These are phyloP conservation scores for Microplitis mediator DNA, from an alignment of 1,140 invertebrate species.

Conservation along the genomic window DNA sequence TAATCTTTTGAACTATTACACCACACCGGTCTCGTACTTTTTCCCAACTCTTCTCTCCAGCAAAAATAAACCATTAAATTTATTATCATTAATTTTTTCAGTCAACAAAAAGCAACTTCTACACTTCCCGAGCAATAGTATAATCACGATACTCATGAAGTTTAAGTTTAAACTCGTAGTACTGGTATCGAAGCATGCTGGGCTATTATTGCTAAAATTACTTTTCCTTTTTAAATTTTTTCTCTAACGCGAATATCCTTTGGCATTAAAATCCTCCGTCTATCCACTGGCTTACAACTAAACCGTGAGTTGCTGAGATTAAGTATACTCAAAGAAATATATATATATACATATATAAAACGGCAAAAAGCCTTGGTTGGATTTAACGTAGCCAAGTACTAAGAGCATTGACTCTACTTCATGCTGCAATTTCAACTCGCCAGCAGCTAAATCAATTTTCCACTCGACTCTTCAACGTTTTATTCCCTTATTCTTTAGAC, in stretches of 20 bases:
- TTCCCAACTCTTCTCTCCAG: no score
- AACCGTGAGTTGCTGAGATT: no score
- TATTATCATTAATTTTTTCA: no score
- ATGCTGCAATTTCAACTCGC: slow-evolving; percentile 17
- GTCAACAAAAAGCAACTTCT: not conserved
- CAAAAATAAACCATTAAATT: no score
- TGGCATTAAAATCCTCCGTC: no score
- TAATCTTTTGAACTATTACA: slow-evolving; percentile 5
- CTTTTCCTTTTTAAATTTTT: slow-evolving; percentile 9
- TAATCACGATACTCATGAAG: not conserved
- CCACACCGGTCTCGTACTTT: not conserved
- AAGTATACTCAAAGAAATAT: not conserved
- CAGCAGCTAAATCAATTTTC: slow-evolving; percentile 26
- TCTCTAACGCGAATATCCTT: not conserved
- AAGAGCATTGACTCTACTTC: slow-evolving; percentile 20
- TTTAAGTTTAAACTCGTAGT: not conserved
- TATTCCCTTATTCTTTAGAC: not conserved
- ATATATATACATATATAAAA: not conserved
- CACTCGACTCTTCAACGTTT: slow-evolving; percentile 10
- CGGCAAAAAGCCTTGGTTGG: not conserved
- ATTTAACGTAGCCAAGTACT: not conserved
- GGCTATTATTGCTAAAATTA: slow-evolving; percentile 4
- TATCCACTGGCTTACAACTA: no score
- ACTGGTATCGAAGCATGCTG: not conserved
- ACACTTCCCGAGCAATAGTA: no score